Conservation (phyloP, 2,797 vertebrate genomes). For the Siniperca scherzeri region DNA sequence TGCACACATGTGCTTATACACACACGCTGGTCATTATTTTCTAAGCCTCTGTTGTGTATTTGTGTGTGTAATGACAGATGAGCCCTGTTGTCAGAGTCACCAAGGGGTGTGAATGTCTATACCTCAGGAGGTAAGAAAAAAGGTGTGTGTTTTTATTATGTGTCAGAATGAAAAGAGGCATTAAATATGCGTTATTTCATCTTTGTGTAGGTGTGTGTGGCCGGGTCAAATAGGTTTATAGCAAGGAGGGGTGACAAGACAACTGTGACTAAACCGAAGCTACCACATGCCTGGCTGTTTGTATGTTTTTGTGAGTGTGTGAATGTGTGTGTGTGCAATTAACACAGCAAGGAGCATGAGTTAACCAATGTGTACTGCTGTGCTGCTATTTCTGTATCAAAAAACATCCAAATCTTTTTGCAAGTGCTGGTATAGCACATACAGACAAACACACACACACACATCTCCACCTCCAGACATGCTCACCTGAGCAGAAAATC, state of each 20-base stretch:
- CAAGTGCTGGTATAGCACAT: conserved; percentile 47
- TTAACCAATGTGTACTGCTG: conserved; percentile 59
- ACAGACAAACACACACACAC: conserved; percentile 9
- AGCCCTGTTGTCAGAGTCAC: conserved; percentile 78
- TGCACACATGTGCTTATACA: conserved; percentile 66
- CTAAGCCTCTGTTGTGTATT: conserved; percentile 39
- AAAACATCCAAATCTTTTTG: conserved; percentile 59
- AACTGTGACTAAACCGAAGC: conserved; percentile 65
- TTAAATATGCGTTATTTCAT: conserved; percentile 43
- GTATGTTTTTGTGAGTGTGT: conserved; percentile 23
- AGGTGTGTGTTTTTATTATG: conserved; percentile 63
- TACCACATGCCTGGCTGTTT: conserved; percentile 40
- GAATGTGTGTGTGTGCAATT: conserved; percentile 43
- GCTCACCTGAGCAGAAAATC: conserved; percentile 83
- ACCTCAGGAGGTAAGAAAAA: conserved; percentile 73
- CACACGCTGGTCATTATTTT: conserved; percentile 71
- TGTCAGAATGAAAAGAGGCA: conserved; percentile 41
- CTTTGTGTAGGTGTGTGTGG: conserved; percentile 47
- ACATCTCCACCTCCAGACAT: conserved; percentile 68
- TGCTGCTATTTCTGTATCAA: conserved; percentile 56
- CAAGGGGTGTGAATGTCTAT: conserved; percentile 75
- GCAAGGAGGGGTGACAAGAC: conserved; percentile 56
- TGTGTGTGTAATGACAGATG: conserved; percentile 79
- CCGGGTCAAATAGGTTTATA: conserved; percentile 67
- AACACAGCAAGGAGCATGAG: conserved; percentile 40